These are phyloP conservation scores for Gymnopithys bicolor DNA, from an alignment of 2,797 vertebrate genomes.

Conservation along the genomic window DNA sequence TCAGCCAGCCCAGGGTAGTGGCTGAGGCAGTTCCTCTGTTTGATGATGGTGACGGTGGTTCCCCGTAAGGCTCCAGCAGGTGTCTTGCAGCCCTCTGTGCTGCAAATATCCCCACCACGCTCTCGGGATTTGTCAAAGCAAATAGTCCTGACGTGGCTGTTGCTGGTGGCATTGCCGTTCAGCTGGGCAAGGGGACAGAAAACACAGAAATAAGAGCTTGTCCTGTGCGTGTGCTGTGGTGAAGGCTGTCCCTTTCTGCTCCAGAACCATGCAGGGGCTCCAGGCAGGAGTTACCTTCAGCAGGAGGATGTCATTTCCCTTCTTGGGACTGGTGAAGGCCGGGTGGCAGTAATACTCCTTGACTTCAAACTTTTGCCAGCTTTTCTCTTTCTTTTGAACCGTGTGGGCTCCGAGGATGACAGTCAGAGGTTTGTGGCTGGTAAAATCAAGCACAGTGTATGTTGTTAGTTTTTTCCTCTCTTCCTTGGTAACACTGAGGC, in stretches of 20 bases:
- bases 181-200: conserved; percentile 24
- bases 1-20: neutral
- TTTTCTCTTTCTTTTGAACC: neutral
- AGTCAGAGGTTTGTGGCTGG: conserved; percentile 26
- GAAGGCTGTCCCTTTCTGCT: neutral
- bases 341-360: neutral
- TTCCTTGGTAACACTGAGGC: neutral
- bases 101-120: neutral
- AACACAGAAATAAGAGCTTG: neutral
- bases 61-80: rapidly evolving
- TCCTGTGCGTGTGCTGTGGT: rapidly evolving
- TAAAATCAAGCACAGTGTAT: neutral
- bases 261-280: rapidly evolving
- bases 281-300: conserved; percentile 35
- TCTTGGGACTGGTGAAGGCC: rapidly evolving
- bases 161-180: conserved; percentile 15
- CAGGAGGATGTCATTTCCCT: conserved; percentile 18
- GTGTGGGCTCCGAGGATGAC: conserved; percentile 31
- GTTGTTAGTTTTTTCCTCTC: neutral
- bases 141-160: neutral
- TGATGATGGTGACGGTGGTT: neutral
- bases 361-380: conserved; percentile 36
- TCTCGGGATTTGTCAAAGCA: neutral
- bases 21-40: neutral
- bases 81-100: rapidly evolving